phyloP scores from a whole-genome alignment of 2,797 vertebrate species.

The Poeciliopsis turneri region DNA sequence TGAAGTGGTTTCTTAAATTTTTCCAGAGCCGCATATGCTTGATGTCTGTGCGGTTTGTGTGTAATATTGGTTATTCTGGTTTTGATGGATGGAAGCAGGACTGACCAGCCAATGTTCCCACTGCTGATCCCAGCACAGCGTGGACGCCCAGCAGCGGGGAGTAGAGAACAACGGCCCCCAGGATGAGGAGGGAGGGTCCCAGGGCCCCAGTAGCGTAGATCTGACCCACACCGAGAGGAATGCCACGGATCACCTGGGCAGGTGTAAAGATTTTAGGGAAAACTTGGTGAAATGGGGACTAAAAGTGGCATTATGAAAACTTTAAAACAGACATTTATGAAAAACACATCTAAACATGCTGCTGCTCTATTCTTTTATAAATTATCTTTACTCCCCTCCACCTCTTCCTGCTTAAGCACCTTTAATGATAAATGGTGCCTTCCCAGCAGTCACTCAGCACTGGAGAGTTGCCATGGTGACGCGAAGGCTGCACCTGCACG shows the following conservation, averaged over 20 bases:
- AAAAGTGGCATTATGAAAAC: background rate
- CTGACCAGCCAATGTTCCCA: constrained; percentile 77
- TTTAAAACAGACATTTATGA: background rate
- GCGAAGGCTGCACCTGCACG: constrained; percentile 43
- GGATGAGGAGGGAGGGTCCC: constrained; percentile 76
- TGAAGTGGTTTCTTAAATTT: no score
- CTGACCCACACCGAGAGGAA: constrained; percentile 80
- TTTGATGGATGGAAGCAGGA: constrained; percentile 5
- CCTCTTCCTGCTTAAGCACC: background rate
- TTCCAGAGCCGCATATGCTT: background rate
- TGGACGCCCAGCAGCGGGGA: constrained; percentile 76
- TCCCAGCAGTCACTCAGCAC: constrained; percentile 23
- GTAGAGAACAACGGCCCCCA: constrained; percentile 75
- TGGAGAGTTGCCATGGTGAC: constrained; percentile 70
- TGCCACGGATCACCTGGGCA: constrained; percentile 72
- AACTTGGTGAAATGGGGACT: background rate
- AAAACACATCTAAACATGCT: background rate
- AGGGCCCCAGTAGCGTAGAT: constrained; percentile 76
- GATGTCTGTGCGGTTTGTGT: background rate
- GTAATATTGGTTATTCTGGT: background rate
- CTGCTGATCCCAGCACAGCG: constrained; percentile 75
- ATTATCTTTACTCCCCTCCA: background rate
- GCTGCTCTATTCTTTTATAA: background rate
- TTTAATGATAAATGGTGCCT: constrained; percentile 10
- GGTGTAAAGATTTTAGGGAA: background rate